Percentiles rank a stretch among this genome's conserved stretches.
phyloP scores from a whole-genome alignment of 2,888 invertebrate genomes.

The Drosophila yooni region DNA sequence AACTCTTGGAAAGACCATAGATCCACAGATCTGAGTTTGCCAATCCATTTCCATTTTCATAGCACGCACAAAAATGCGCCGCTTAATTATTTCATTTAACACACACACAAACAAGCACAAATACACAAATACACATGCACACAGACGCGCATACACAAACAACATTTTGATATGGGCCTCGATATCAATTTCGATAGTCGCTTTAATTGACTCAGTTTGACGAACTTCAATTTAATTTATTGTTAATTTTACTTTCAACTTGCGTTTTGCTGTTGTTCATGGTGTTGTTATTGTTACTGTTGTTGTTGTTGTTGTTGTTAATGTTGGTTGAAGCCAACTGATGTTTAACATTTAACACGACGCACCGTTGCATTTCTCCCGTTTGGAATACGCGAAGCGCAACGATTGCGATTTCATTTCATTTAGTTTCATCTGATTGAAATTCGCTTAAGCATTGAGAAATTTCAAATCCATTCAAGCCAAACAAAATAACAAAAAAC shows the following conservation, averaged over 20 bases:
- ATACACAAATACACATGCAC: slow-evolving; percentile 12
- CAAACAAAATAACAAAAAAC: slow-evolving; percentile 1
- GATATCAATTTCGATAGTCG: slow-evolving; percentile 42
- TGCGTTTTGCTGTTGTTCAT: slow-evolving; percentile 35
- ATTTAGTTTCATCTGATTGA: slow-evolving; percentile 41
- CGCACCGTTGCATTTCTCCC: slow-evolving; percentile 46
- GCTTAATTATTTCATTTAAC: slow-evolving; percentile 49
- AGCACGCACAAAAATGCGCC: slow-evolving; percentile 53
- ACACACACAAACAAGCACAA: slow-evolving; percentile 12
- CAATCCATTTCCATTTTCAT: slow-evolving; percentile 53
- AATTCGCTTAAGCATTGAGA: slow-evolving; percentile 22
- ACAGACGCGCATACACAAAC: background rate
- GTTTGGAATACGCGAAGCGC: slow-evolving; percentile 33
- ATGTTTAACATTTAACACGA: slow-evolving; percentile 43
- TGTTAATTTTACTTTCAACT: slow-evolving; percentile 64
- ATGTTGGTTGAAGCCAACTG: slow-evolving; percentile 15
- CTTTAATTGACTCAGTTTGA: slow-evolving; percentile 64
- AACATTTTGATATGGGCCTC: slow-evolving; percentile 16
- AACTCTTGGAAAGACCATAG: slow-evolving; percentile 50
- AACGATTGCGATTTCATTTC: slow-evolving; percentile 48
- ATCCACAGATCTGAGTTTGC: slow-evolving; percentile 21
- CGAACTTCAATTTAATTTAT: slow-evolving; percentile 70
- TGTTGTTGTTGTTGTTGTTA: slow-evolving; percentile 15
- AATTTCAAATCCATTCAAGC: slow-evolving; percentile 14
- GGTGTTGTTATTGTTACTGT: slow-evolving; percentile 13